Percentiles rank a stretch among this genome's conserved stretches.
Conservation (phyloP, 2,113 vertebrate species). For the Stomatorhinus ivindoensis region DNA sequence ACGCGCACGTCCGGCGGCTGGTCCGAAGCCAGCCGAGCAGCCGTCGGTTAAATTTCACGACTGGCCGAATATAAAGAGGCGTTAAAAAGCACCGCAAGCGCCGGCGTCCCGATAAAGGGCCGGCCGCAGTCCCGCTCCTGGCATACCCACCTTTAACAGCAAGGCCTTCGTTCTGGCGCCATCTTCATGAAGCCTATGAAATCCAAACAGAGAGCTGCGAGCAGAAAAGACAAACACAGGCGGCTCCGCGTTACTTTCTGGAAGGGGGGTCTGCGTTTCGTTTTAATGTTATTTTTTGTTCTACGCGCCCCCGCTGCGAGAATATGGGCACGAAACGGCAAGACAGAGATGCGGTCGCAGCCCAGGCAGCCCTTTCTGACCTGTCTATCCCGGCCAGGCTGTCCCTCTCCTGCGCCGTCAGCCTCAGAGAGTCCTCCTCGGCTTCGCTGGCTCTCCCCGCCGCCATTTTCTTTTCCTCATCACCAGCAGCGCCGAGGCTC, state of each 20-base stretch:
- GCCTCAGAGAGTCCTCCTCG: constrained; percentile 92
- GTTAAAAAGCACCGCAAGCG: constrained; percentile 21
- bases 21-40: background rate
- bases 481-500: constrained; percentile 75
- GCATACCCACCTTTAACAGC: constrained; percentile 77
- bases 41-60: background rate
- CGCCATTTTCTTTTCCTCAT: constrained; percentile 99
- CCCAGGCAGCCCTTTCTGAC: constrained; percentile 48
- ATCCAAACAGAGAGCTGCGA: constrained; percentile 88
- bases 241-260: constrained; percentile 58
- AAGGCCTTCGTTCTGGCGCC: constrained; percentile 98
- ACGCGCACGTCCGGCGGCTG: background rate
- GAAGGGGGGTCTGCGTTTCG: background rate
- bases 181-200: constrained; percentile 97
- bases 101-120: constrained; percentile 26
- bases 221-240: constrained; percentile 62
- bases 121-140: constrained; percentile 22
- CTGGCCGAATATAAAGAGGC: background rate
- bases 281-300: constrained; percentile 22
- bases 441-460: constrained; percentile 90
- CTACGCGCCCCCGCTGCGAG: background rate
- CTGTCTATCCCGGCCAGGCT: constrained; percentile 77
- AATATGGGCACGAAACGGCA: background rate
- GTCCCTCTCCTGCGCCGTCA: constrained; percentile 81
- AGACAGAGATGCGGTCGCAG: background rate